A percentile compares a stretch with the other conserved stretches of the same genome.
phyloP scores from a whole-genome alignment of 2,797 vertebrate species.

The Nasua narica region DNA sequence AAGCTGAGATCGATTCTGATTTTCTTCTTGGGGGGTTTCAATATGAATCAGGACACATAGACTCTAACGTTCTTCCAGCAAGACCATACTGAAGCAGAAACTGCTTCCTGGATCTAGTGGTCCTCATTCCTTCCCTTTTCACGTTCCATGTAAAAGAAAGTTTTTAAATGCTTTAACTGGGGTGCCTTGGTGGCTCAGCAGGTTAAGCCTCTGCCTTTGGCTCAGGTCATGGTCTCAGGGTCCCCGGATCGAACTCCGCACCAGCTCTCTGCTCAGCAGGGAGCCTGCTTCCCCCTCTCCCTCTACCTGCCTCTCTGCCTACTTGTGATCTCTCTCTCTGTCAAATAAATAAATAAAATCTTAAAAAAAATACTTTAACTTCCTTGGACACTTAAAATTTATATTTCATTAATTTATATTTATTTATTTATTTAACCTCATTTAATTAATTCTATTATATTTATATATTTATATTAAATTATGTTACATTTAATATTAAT shows the following conservation, averaged over 20 bases:
- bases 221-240: too few species aligned
- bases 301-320: too few species aligned
- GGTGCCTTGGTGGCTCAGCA: too few species aligned
- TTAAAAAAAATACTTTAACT: not conserved
- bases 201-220: too few species aligned
- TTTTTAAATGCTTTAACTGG: not conserved
- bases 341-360: too few species aligned
- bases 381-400: not conserved
- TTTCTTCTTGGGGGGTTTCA: too few species aligned
- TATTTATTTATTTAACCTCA: not conserved
- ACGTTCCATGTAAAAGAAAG: not conserved
- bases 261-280: too few species aligned
- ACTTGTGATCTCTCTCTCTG: too few species aligned
- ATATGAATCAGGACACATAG: too few species aligned
- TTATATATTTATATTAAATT: not conserved
- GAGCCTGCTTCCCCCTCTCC: too few species aligned
- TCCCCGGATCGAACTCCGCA: too few species aligned
- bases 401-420: too few species aligned
- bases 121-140: not conserved
- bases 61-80: not conserved
- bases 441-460: not conserved
- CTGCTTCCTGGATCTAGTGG: not conserved
- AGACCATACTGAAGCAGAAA: fast-evolving
- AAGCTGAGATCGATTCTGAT: not conserved
- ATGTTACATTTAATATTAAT: not conserved